phyloP scores from a whole-genome alignment of 2,113 vertebrate species.

The Apistogramma diplotaenia region DNA sequence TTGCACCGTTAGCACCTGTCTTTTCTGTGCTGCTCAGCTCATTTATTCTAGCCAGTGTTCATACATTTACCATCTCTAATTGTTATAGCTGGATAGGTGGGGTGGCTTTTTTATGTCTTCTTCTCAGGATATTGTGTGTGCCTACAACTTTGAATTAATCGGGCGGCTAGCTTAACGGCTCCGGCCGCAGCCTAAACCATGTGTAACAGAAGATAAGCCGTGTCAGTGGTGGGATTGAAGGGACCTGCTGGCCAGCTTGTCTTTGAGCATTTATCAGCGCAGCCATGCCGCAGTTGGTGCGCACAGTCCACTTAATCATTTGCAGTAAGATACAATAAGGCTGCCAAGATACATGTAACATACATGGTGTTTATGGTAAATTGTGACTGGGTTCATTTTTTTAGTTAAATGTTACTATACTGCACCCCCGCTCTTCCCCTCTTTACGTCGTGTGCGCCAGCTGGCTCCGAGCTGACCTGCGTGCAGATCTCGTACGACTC shows the following conservation, averaged over 20 bases:
- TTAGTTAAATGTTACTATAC: neutral
- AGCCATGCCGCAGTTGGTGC: neutral
- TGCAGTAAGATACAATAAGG: neutral
- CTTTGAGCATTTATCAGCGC: neutral
- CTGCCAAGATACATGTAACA: neutral
- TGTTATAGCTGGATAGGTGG: accelerated
- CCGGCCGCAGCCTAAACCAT: neutral
- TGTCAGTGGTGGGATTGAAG: neutral
- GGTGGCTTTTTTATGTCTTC: neutral
- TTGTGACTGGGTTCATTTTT: neutral
- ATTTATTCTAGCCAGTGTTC: neutral
- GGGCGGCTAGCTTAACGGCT: neutral
- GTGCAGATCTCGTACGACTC: constrained; percentile 12
- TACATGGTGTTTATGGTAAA: neutral
- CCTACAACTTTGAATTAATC: neutral
- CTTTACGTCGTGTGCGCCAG: constrained; percentile 5
- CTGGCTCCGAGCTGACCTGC: constrained; percentile 21
- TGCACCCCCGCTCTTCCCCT: neutral
- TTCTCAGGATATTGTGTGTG: neutral
- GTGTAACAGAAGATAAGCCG: constrained; percentile 5
- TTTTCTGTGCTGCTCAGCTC: neutral
- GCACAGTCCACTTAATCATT: neutral
- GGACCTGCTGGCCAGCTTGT: neutral
- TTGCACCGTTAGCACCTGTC: constrained; percentile 25
- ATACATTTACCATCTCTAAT: neutral